phyloP scores from a whole-genome alignment of 2,888 invertebrate species.

The Druceiella hillmani region DNA sequence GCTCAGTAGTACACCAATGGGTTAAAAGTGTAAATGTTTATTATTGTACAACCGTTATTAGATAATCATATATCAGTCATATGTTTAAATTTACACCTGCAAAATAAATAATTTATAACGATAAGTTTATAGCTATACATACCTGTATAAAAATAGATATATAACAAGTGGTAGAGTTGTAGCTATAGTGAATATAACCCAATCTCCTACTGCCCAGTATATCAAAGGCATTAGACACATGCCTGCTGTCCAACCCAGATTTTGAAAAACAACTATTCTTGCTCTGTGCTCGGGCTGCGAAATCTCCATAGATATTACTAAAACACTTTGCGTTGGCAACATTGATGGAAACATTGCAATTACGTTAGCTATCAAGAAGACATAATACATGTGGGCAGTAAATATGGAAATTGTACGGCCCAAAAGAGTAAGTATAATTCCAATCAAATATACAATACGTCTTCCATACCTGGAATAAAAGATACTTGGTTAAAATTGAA shows the following conservation, averaged over 20 bases:
- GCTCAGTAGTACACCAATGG: no score
- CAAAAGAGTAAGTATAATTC: no score
- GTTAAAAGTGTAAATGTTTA: no score
- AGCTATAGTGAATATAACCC: constrained; percentile 43
- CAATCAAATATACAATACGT: no score
- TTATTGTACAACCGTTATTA: no score
- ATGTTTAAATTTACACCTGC: no score
- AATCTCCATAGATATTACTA: constrained; percentile 51
- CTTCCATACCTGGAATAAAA: no score
- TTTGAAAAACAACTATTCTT: constrained; percentile 44
- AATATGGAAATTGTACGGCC: constrained; percentile 35
- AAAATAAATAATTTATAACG: no score
- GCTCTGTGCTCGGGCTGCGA: constrained; percentile 45
- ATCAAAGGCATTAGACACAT: constrained; percentile 45
- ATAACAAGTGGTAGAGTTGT: constrained; percentile 41
- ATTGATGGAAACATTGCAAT: constrained; percentile 41
- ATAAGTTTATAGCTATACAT: constrained; percentile 28
- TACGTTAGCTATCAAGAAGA: constrained; percentile 38
- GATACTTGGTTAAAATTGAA: no score
- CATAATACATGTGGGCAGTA: constrained; percentile 33
- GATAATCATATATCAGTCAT: no score
- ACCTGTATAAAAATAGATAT: constrained; percentile 41
- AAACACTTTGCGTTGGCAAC: constrained; percentile 42
- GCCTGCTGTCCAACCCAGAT: constrained; percentile 47
- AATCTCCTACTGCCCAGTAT: constrained; percentile 45